A percentile compares a stretch with the other conserved stretches of the same genome.
These are phyloP conservation scores for Polypedilum pembai DNA, from an alignment of 1,140 invertebrate species.

Conservation along the genomic window DNA sequence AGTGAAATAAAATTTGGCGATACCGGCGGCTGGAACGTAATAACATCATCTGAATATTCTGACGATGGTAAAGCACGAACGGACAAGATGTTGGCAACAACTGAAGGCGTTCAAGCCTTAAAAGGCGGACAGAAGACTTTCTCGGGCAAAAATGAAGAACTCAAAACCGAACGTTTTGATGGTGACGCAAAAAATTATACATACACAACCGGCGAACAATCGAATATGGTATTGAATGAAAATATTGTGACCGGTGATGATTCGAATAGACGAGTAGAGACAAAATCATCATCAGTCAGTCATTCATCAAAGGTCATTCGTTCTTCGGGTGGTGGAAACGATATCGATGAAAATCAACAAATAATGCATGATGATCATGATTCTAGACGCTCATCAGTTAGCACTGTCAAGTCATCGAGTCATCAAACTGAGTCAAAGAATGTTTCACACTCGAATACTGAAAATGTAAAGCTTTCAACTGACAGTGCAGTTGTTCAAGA, in stretches of 20 bases:
- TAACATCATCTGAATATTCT: conserved; percentile 43
- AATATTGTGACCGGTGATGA: conserved; percentile 49
- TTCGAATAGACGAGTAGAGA: conserved; percentile 42
- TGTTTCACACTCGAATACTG: background rate
- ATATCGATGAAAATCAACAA: background rate
- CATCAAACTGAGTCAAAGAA: background rate
- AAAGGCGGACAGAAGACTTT: conserved; percentile 51
- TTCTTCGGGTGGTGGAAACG: background rate
- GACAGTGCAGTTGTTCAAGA: conserved; percentile 31
- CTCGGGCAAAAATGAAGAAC: conserved; percentile 51
- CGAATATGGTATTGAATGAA: conserved; percentile 52
- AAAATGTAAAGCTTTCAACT: background rate
- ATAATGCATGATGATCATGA: background rate
- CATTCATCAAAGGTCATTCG: background rate
- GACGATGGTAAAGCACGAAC: conserved; percentile 45
- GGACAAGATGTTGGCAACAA: conserved; percentile 39
- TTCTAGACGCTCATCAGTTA: background rate
- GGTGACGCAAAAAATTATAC: conserved; percentile 55
- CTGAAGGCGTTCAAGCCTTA: conserved; percentile 41
- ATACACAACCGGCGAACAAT: conserved; percentile 49
- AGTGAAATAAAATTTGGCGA: conserved; percentile 37
- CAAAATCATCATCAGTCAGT: conserved; percentile 39
- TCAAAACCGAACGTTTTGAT: conserved; percentile 50
- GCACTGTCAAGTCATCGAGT: background rate
- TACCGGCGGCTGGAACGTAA: conserved; percentile 45